A percentile compares a stretch with the other conserved stretches of the same genome.
Conservation (phyloP, 2,113 vertebrate species). For the Chloroceryle aenea region DNA sequence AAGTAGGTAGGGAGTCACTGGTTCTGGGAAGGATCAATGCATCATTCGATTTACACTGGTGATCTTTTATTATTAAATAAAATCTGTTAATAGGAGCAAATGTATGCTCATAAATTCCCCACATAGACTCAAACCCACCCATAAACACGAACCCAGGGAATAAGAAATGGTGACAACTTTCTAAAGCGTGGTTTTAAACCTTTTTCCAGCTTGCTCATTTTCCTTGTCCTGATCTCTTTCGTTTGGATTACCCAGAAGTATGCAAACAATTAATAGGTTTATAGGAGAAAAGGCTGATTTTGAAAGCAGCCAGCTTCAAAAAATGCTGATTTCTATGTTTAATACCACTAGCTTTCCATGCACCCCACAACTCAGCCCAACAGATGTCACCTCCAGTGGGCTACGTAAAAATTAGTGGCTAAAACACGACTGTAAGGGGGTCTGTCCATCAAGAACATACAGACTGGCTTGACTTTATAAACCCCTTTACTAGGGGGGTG, state of each 20-base stretch:
- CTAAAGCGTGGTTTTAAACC: background rate
- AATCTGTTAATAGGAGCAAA: conserved; percentile 7
- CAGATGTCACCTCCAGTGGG: background rate
- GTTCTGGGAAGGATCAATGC: background rate
- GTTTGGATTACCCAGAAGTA: background rate
- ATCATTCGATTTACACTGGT: background rate
- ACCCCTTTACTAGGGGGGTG: accelerated
- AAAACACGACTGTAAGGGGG: too few species aligned
- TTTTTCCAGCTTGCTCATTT: background rate
- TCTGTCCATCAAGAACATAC: background rate
- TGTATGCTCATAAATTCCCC: background rate
- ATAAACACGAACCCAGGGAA: background rate
- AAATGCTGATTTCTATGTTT: background rate
- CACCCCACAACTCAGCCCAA: background rate
- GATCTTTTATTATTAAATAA: background rate
- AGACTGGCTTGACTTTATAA: background rate
- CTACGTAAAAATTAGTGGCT: background rate
- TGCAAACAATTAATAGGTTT: background rate
- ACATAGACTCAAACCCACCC: background rate
- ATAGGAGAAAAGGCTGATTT: background rate
- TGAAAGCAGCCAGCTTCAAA: background rate
- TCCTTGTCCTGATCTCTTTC: background rate
- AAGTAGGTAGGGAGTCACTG: background rate
- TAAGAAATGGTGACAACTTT: background rate
- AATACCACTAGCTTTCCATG: background rate